These are phyloP conservation scores for Tenthredo mesomela DNA, from an alignment of 2,888 invertebrate species.

Conservation along the genomic window DNA sequence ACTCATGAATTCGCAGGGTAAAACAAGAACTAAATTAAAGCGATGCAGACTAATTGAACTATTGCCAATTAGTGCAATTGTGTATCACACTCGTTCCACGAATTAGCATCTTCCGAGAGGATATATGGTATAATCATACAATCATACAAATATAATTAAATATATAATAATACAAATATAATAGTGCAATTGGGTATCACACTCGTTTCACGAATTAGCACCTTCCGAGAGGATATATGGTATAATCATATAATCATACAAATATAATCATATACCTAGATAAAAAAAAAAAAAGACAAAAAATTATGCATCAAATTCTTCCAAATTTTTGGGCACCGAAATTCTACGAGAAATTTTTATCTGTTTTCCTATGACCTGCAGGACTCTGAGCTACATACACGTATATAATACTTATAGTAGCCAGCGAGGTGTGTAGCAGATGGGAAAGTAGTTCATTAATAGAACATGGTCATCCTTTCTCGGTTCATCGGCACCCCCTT, in stretches of 20 bases:
- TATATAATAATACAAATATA: too few species aligned
- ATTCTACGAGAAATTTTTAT: background rate
- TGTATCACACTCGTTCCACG: background rate
- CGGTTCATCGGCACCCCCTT: slow-evolving; percentile 13
- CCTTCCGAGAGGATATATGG: too few species aligned
- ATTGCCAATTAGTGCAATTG: slow-evolving; percentile 39
- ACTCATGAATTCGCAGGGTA: too few species aligned
- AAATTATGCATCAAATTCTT: background rate
- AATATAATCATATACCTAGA: too few species aligned
- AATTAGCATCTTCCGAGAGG: background rate
- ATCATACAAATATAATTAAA: too few species aligned
- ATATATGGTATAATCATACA: background rate
- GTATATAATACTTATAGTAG: background rate
- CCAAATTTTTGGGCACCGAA: background rate
- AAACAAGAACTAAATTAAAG: background rate
- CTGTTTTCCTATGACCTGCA: background rate
- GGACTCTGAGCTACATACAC: background rate
- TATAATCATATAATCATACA: too few species aligned
- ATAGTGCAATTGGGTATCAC: too few species aligned
- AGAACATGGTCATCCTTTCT: slow-evolving; percentile 43
- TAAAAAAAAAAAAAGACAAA: background rate
- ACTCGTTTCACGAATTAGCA: too few species aligned
- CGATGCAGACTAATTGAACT: background rate
- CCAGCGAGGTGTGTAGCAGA: background rate
- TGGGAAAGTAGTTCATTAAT: slow-evolving; percentile 40